phyloP scores from a whole-genome alignment of 2,113 vertebrate species.

The Entosphenus tridentatus region DNA sequence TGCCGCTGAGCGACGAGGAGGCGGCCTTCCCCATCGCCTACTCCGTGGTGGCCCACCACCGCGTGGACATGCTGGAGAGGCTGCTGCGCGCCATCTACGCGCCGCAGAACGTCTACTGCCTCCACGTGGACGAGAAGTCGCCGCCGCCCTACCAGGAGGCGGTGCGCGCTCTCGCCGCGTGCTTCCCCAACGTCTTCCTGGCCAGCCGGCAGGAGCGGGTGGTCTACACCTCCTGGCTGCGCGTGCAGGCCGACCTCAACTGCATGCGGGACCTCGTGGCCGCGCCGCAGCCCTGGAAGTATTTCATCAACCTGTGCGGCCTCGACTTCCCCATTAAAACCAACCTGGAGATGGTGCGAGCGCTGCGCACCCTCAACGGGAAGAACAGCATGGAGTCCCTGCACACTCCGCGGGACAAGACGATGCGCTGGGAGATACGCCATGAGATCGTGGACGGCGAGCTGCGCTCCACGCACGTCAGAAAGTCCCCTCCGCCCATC shows the following conservation, averaged over 20 bases:
- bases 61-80: slow-evolving; percentile 67
- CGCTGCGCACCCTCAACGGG: slow-evolving; percentile 33
- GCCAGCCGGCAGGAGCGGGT: slow-evolving; percentile 36
- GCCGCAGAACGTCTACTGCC: slow-evolving; percentile 69
- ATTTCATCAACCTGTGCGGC: slow-evolving; percentile 66
- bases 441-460: slow-evolving; percentile 13
- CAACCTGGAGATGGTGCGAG: slow-evolving; percentile 39
- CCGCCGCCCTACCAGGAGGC: slow-evolving; percentile 25
- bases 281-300: slow-evolving; percentile 35
- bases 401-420: slow-evolving; percentile 20
- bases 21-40: slow-evolving; percentile 42
- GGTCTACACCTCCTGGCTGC: slow-evolving; percentile 55
- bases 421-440: slow-evolving; percentile 33
- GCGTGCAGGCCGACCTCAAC: slow-evolving; percentile 72
- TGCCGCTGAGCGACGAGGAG: slow-evolving; percentile 42
- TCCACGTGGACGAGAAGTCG: slow-evolving; percentile 49
- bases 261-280: slow-evolving; percentile 55
- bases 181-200: slow-evolving; percentile 63
- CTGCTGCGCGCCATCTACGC: slow-evolving; percentile 42
- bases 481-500: slow-evolving; percentile 31
- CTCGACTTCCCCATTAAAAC: slow-evolving; percentile 78
- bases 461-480: slow-evolving; percentile 12
- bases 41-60: slow-evolving; percentile 66
- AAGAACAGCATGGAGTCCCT: slow-evolving; percentile 57
- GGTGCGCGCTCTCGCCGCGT: slow-evolving; percentile 31